Conservation (phyloP, 2,113 vertebrate genomes). For the Emydura subglobosa region DNA sequence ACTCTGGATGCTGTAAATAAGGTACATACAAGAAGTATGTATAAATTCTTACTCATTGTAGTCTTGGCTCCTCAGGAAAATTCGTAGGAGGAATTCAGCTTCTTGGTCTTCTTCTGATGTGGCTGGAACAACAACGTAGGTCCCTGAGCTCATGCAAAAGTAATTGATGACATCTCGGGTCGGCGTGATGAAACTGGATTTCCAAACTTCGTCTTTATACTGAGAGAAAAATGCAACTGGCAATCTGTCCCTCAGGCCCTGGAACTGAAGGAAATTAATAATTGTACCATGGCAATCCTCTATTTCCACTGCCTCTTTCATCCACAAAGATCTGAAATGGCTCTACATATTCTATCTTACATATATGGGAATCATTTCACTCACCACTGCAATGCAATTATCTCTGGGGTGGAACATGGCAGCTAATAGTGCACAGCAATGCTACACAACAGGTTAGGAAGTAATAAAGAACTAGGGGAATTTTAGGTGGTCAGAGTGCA, state of each 20-base stretch:
- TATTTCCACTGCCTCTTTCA: not conserved
- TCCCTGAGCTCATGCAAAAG: constrained; percentile 67
- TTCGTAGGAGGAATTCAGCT: constrained; percentile 73
- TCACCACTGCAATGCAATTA: not conserved
- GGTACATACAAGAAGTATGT: not conserved
- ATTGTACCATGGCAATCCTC: not conserved
- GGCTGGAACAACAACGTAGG: constrained; percentile 53
- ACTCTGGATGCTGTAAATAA: not conserved
- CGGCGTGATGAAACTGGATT: not conserved
- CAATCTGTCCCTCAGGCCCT: not conserved
- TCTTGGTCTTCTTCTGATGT: not conserved
- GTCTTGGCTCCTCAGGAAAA: constrained; percentile 72
- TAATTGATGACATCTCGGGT: constrained; percentile 60
- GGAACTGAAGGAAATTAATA: constrained; percentile 30
- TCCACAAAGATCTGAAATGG: not conserved
- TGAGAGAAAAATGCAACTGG: constrained; percentile 42
- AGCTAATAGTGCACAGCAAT: not conserved
- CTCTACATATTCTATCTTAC: not conserved
- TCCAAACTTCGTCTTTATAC: constrained; percentile 25
- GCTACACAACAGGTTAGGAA: not conserved
- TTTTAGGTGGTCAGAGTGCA: constrained; percentile 20
- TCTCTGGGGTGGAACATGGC: not conserved
- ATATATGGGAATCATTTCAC: not conserved
- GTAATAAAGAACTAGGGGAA: not conserved
- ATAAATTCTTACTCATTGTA: constrained; percentile 60